Percentiles rank a stretch among this genome's conserved stretches.
These are phyloP conservation scores for Dolichomitus sp. DNA, from an alignment of 2,888 invertebrate species.

Conservation along the genomic window DNA sequence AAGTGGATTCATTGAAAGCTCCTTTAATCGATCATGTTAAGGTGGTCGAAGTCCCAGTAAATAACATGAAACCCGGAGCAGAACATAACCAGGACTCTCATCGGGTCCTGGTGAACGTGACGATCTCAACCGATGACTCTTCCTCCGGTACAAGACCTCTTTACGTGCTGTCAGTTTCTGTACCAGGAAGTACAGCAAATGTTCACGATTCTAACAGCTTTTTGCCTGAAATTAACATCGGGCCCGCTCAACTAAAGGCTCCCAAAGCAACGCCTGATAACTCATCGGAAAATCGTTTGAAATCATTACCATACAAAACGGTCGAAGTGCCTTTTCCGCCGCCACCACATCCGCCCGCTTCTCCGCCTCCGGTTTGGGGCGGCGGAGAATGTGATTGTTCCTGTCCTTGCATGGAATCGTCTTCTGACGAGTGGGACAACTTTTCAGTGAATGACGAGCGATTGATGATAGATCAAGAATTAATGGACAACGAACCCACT, in stretches of 20 bases:
- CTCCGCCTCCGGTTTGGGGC: constrained; percentile 86
- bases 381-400: constrained; percentile 92
- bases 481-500: constrained; percentile 45
- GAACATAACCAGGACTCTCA: constrained; percentile 80
- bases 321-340: constrained; percentile 79
- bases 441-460: constrained; percentile 71
- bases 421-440: constrained; percentile 81
- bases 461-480: constrained; percentile 53
- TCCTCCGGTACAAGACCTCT: constrained; percentile 89
- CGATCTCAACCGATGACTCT: constrained; percentile 91
- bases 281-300: constrained; percentile 15
- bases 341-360: constrained; percentile 80
- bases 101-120: constrained; percentile 93
- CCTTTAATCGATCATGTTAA: constrained; percentile 64
- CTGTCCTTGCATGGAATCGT: constrained; percentile 89
- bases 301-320: constrained; percentile 49
- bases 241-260: constrained; percentile 84
- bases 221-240: constrained; percentile 88
- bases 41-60: constrained; percentile 82
- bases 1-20: background rate
- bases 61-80: constrained; percentile 11
- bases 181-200: constrained; percentile 89
- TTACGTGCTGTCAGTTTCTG: constrained; percentile 93
- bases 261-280: constrained; percentile 29
- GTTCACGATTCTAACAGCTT: constrained; percentile 81